Evolutionary conservation across 1,140 invertebrate species (phyloP), one percentile per base, ranked within the genome.

Genomic region (Cyrtorhinus lividipennis): DNA sequence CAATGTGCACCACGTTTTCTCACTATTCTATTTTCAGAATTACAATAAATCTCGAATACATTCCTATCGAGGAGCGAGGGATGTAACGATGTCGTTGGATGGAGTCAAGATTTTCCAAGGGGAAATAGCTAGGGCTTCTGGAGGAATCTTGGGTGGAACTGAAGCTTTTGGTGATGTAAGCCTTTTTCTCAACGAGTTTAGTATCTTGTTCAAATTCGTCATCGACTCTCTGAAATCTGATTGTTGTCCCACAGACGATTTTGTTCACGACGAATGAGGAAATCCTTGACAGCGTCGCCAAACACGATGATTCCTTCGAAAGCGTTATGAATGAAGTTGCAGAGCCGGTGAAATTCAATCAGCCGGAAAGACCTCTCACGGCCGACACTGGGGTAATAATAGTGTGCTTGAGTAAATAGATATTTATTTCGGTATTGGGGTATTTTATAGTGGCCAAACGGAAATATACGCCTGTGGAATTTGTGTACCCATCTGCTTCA

Each of bases 21-120:
- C 10, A 12, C 10, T n/a, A 10, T 38, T 15, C 15, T 38, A 15
- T 38, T 38, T 38, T 15, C 72, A 90, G 87, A 91, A 91, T 72
- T 91, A 91, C 69, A 91, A 91, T 71, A 90, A 90, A 73, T 90
- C 87, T 0, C 75, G 87, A 64, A 89, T 90, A 65, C 85, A 90
- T 75, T 88, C 86, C 0, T 82, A 82, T 64, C 78, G 87, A 65
- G 88, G 88, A 64, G 84, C 81, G 12, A 82, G 80, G 69, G 76
- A 87, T 68, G 74, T 90, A 2, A 75, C 81, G 44, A 82, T 91
- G n/a, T 79, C 75, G 61, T 70, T 91, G 57, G 85, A 90, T 70
- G 80, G 80, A 24, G 69, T 73, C 44, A 66, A 78, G 2, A 84
- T 90, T 67, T 91, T 90, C 72, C 78, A 79, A 68, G 87, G 87